phyloP scores from a whole-genome alignment of 2,797 vertebrate genomes.

The Cynopterus sphinx region DNA sequence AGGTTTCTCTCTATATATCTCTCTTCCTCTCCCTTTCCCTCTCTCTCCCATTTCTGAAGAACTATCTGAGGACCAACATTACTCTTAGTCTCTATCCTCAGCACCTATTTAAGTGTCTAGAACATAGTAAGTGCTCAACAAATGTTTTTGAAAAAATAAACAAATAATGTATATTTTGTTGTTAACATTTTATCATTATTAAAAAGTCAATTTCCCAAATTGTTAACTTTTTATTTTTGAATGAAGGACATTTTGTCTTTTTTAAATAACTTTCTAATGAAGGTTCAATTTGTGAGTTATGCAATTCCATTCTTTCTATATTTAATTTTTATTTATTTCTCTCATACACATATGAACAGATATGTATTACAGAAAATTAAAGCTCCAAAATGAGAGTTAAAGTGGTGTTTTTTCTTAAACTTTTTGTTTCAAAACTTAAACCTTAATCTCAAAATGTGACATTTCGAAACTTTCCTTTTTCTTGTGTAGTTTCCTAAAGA shows the following conservation, averaged over 20 bases:
- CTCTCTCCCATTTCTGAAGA: not conserved
- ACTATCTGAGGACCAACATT: not conserved
- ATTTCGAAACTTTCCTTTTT: not conserved
- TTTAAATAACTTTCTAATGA: constrained; percentile 55
- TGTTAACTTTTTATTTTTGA: constrained; percentile 38
- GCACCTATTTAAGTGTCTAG: not conserved
- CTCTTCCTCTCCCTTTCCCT: not conserved
- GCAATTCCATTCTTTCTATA: constrained; percentile 48
- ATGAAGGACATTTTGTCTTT: constrained; percentile 36
- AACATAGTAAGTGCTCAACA: not conserved
- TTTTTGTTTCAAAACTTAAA: constrained; percentile 39
- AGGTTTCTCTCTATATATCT: not conserved
- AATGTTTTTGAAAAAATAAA: constrained; percentile 8
- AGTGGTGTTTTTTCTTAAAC: constrained; percentile 40
- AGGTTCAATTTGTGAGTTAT: constrained; percentile 58
- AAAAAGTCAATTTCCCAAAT: constrained; percentile 14
- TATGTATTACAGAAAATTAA: constrained; percentile 60
- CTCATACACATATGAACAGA: constrained; percentile 24
- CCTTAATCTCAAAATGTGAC: not conserved
- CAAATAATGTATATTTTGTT: not conserved
- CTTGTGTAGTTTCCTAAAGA: not conserved
- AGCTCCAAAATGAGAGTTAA: constrained; percentile 24
- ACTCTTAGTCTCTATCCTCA: not conserved
- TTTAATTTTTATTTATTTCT: constrained; percentile 63
- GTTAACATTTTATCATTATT: not conserved